Evolutionary conservation across 2,888 invertebrate genomes (phyloP).

Genomic region (Eupithecia tripunctaria): DNA sequence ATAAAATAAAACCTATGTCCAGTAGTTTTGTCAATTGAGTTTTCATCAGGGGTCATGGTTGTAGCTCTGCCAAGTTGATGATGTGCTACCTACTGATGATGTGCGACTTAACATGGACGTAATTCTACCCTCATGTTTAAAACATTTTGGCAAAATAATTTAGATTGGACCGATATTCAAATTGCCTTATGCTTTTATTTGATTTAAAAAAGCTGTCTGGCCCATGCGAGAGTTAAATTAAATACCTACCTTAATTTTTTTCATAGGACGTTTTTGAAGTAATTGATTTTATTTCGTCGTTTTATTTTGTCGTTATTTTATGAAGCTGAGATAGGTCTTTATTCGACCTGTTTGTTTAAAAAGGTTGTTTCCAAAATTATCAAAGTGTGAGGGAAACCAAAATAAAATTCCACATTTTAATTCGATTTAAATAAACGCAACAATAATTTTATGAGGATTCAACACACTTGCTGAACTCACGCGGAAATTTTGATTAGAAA

Average conservation of each 20-base stretch:
- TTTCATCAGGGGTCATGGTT: too few relatives aligned
- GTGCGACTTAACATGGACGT: background rate
- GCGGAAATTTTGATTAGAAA: too few relatives aligned
- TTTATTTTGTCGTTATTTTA: background rate
- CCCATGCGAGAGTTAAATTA: background rate
- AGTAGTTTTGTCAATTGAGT: too few relatives aligned
- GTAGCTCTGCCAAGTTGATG: too few relatives aligned
- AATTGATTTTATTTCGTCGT: background rate
- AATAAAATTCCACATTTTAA: background rate
- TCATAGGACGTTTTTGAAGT: background rate
- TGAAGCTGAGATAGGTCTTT: background rate
- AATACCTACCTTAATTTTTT: background rate
- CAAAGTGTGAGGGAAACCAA: background rate
- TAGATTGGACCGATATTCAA: background rate
- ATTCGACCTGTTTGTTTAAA: background rate
- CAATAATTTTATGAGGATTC: too few relatives aligned
- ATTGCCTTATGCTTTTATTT: background rate
- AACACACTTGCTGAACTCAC: too few relatives aligned
- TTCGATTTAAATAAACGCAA: too few relatives aligned
- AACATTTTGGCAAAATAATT: background rate
- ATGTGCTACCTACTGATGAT: too few relatives aligned
- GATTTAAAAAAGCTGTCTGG: background rate
- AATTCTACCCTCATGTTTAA: background rate
- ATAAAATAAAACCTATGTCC: too few relatives aligned
- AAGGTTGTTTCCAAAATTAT: background rate